Conservation (phyloP, 2,888 invertebrate genomes). For the Caenorhabditis zanzibari region DNA sequence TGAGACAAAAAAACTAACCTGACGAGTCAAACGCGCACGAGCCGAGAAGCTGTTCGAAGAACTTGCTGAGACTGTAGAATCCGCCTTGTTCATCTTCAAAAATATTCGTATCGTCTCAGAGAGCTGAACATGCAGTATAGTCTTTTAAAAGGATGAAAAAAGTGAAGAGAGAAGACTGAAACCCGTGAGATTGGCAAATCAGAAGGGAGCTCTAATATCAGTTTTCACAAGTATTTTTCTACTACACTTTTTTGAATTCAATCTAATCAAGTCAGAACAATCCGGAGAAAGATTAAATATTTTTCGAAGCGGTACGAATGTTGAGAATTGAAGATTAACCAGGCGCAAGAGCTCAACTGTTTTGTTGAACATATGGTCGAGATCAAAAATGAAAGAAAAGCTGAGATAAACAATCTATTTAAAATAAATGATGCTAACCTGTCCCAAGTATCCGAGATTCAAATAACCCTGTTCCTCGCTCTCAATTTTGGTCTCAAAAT, state of each 20-base stretch:
- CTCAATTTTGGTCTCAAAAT: conserved; percentile 11
- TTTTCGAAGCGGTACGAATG: not conserved
- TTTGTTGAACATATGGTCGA: not conserved
- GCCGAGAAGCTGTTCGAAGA: not conserved
- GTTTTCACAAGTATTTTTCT: too few species aligned
- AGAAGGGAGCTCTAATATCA: not conserved
- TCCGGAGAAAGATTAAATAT: not conserved
- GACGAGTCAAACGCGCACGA: conserved; percentile 10
- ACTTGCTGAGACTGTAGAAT: not conserved
- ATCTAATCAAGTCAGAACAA: not conserved
- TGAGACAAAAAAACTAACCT: conserved; percentile 3
- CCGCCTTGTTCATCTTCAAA: conserved; percentile 14
- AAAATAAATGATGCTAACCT: not conserved
- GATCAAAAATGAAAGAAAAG: not conserved
- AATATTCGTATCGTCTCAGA: too few species aligned
- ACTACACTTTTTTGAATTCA: too few species aligned
- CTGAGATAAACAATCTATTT: not conserved
- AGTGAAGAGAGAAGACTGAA: not conserved
- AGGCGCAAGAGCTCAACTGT: too few species aligned
- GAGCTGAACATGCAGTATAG: too few species aligned
- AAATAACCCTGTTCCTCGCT: not conserved
- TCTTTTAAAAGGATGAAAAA: not conserved
- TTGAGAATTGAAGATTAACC: not conserved
- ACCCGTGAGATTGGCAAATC: too few species aligned
- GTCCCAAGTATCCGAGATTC: conserved; percentile 4